Evolutionary conservation across 2,797 vertebrate species (phyloP), one percentile per base, ranked within the genome.

Genomic region (Natrix natrix): DNA sequence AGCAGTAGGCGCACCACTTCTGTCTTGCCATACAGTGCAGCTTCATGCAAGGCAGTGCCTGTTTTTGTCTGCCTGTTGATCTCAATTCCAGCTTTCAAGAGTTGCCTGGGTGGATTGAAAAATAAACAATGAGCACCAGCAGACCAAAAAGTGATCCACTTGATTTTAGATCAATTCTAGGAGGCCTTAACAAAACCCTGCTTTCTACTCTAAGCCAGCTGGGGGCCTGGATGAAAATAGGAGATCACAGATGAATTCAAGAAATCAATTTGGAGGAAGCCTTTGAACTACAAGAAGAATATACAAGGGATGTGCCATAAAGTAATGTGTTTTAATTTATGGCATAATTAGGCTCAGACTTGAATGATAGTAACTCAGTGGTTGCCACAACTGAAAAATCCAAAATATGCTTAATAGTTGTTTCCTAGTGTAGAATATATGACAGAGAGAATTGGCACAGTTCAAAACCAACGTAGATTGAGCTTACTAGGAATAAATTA

Each of bases 51-150:
- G 0, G 99, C 99, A 0, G 99, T 99, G 91, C 99, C 99, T 0
- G 99, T 98, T 97, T 99, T 99, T 1, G 98, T 99, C 94, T 98
- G 98, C 93, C 98, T 98, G 98, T 99, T 99, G 98, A 99, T 98
- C 97, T 99, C 99, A 0, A 99, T 99, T 43, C 99, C 99, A 0
- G 99, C 98, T 95, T 98, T 98, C 94, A 99, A 97, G 90, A 99
- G 98, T 96, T 99, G 97, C 97, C 99, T 99, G 97, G 26, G 43
- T 57, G 56, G 43, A 32, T 55, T 12, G 55, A 83, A 69, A 91
- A 43, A 89, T 26, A 88, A 88, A 17, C n/a, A 60, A 20, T 87
- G 74, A 93, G 61, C 24, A 48, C 54, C 20, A 74, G 37, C 55
- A 74, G 7, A 43, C 69, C 55, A 66, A 83, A n/a, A 60, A 56